A percentile compares a stretch with the other conserved stretches of the same genome.
These are phyloP conservation scores for Chrosomus eos DNA, from an alignment of 2,797 vertebrate genomes.

Conservation along the genomic window DNA sequence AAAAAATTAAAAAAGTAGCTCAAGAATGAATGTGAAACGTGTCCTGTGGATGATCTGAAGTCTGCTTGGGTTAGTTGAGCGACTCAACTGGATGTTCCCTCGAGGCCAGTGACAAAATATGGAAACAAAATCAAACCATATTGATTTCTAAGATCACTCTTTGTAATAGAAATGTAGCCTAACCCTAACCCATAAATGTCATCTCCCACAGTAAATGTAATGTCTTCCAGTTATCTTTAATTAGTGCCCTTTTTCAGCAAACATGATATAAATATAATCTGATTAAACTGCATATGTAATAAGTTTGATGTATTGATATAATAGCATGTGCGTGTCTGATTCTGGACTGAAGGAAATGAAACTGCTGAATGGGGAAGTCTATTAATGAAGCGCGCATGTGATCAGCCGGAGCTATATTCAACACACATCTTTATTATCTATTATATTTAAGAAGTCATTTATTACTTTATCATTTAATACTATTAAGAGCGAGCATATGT, in stretches of 20 bases:
- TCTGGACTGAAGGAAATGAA: slow-evolving; percentile 5
- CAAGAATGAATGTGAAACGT: background rate
- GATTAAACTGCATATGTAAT: background rate
- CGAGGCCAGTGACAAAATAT: background rate
- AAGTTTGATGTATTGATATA: background rate
- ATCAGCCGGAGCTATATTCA: background rate
- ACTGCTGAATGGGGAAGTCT: slow-evolving; percentile 19
- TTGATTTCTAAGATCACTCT: background rate
- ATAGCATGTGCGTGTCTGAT: background rate
- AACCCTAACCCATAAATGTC: too few relatives aligned
- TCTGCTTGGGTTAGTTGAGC: background rate
- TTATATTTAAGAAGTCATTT: too few relatives aligned
- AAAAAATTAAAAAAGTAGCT: too few relatives aligned
- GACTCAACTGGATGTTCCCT: background rate
- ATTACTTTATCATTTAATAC: background rate
- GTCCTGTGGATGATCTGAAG: background rate
- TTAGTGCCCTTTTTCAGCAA: background rate
- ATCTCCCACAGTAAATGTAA: background rate
- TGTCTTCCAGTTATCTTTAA: background rate
- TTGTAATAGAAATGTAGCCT: background rate
- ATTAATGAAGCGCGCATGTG: slow-evolving; percentile 41
- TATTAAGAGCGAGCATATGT: background rate
- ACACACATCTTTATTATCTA: background rate
- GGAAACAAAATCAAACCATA: background rate
- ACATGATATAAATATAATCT: background rate